These are phyloP conservation scores for Liolophura sinensis DNA, from an alignment of 1,140 invertebrate genomes.

Conservation along the genomic window DNA sequence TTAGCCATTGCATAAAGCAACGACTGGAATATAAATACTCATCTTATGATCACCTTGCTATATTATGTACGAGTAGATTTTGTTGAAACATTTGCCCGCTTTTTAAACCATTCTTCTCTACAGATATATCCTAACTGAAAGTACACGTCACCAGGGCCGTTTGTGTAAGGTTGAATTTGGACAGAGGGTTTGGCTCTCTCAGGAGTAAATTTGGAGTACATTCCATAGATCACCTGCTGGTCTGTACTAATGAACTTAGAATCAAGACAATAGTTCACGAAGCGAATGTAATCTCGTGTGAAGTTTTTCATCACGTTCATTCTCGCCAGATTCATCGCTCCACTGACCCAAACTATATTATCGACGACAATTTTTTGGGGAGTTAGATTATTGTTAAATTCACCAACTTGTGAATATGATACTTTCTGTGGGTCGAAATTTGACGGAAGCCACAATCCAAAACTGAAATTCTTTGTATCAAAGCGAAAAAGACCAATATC, in stretches of 20 bases:
- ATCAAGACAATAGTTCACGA: slow-evolving; percentile 31
- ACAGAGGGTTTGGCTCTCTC: too few species aligned
- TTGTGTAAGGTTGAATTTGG: too few species aligned
- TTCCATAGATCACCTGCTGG: slow-evolving; percentile 37
- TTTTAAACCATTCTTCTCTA: too few species aligned
- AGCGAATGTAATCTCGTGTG: slow-evolving; percentile 3
- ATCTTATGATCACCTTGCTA: too few species aligned
- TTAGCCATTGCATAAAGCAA: too few species aligned
- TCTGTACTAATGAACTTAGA: slow-evolving; percentile 39
- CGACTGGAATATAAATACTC: too few species aligned
- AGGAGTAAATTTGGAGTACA: slow-evolving; percentile 2
- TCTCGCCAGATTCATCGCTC: slow-evolving; percentile 30
- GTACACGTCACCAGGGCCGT: too few species aligned
- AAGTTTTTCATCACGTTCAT: slow-evolving; percentile 18
- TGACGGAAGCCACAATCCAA: slow-evolving; percentile 36
- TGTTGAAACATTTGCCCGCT: too few species aligned
- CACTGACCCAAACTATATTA: slow-evolving; percentile 41
- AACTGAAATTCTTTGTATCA: slow-evolving; percentile 17
- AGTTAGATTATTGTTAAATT: slow-evolving; percentile 17
- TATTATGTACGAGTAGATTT: too few species aligned
- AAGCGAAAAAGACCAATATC: slow-evolving; percentile 43
- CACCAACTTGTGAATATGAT: slow-evolving; percentile 33
- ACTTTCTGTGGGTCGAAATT: slow-evolving; percentile 39
- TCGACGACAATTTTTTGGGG: slow-evolving; percentile 24
- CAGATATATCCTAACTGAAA: too few species aligned